Evolutionary conservation across 2,888 invertebrate genomes (phyloP), one percentile per base, ranked within the genome.

Genomic region (Xiphydria camelus): DNA sequence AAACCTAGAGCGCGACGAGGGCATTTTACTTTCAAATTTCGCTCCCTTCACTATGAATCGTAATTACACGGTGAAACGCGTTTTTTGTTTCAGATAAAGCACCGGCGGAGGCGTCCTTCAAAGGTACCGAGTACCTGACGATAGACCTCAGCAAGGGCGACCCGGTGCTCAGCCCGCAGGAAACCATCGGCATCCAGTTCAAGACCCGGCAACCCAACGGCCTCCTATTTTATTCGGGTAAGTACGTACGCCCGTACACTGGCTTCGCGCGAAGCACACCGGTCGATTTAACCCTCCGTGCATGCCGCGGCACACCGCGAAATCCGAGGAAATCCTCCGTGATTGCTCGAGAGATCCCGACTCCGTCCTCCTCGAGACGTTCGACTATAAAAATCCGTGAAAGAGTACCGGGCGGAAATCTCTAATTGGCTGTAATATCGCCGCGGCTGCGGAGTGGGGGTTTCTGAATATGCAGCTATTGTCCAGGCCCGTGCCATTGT

Each of bases 71-170:
- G n/a, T n/a, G n/a, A n/a, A n/a, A n/a, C n/a, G 15, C 15, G 18
- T 50, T 57, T 58, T 76, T 76, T 72, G 75, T 83, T 72, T 6
- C 86, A 94, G 95, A 94, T 73, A 93, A 92, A 79, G 89, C 91
- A 7, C 93, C 94, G 26, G 89, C 93, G 41, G 94, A 95, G 77
- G 94, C 94, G 5, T 94, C 94, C 44, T 94, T 96, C 77, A 85
- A 89, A 42, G 95, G 95, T 4, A 86, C 87, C 1, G 94, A 95
- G 79, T 95, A 90, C 79, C 83, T 96, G 43, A 91, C 90, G 40
- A 94, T 94, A 78, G 91, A 94, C 77, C 81, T 94, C 62, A 89
- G 89, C 49, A 88, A 89, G 74, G 91, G 89, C 0, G 90, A 91
- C 68, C 91, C 92, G 2, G 88, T 94, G 63, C 88, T 92, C 54